Conservation (phyloP, 2,888 invertebrate species). For the Tetragnatha montana region DNA sequence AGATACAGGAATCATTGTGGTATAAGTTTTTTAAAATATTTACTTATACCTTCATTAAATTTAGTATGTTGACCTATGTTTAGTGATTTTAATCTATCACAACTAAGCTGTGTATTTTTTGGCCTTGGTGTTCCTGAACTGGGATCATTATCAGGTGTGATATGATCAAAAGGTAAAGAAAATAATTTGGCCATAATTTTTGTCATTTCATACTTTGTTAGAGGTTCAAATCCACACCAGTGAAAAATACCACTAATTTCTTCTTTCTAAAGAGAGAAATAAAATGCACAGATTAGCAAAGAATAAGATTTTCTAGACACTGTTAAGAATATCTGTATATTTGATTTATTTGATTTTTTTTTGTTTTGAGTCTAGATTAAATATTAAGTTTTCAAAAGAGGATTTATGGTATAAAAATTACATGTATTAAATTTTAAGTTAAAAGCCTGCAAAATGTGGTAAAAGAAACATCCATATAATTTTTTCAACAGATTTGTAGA, state of each 20-base stretch:
- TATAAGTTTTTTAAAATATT: slow-evolving; percentile 47
- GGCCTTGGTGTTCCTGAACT: slow-evolving; percentile 76
- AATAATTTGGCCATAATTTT: slow-evolving; percentile 77
- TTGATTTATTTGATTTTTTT: too few relatives aligned
- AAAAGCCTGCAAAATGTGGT: too few relatives aligned
- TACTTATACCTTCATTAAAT: slow-evolving; percentile 75
- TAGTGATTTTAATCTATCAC: slow-evolving; percentile 51
- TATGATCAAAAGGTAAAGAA: slow-evolving; percentile 75
- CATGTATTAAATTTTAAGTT: too few relatives aligned
- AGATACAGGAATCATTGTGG: not conserved
- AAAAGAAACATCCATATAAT: too few relatives aligned
- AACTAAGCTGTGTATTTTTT: slow-evolving; percentile 76
- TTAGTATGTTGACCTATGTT: slow-evolving; percentile 74
- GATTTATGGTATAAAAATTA: too few relatives aligned
- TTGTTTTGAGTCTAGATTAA: too few relatives aligned
- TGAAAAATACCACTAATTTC: slow-evolving; percentile 77
- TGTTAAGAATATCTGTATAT: too few relatives aligned
- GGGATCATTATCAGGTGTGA: slow-evolving; percentile 75
- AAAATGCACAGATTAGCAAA: not conserved
- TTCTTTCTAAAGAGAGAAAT: slow-evolving; percentile 73
- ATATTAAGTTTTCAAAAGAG: too few relatives aligned
- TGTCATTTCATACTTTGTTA: slow-evolving; percentile 79
- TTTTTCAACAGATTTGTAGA: too few relatives aligned
- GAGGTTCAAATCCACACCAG: slow-evolving; percentile 78
- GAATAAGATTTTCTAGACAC: not conserved